Percentiles rank a stretch among this genome's conserved stretches.
Conservation (phyloP, 2,888 invertebrate species). For the Chymomyza fuscimana region DNA sequence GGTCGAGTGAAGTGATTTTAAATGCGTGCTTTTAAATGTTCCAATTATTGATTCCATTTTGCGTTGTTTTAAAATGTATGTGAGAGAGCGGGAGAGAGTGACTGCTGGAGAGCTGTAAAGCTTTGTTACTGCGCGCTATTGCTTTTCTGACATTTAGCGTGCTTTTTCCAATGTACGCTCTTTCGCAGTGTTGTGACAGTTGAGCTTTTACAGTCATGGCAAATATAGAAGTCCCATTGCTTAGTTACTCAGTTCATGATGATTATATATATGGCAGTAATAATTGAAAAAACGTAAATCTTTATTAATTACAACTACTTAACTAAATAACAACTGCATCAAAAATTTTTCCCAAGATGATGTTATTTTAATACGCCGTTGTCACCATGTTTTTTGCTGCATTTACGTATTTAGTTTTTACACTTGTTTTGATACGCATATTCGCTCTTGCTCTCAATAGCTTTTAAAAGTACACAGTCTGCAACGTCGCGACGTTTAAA, state of each 20-base stretch:
- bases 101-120: no score
- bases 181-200: slow-evolving; percentile 21
- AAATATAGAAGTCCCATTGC: slow-evolving; percentile 4
- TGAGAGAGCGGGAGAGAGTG: background rate
- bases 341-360: no score
- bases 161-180: slow-evolving; percentile 16
- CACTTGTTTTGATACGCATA: slow-evolving; percentile 34
- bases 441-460: slow-evolving; percentile 21
- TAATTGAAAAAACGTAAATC: no score
- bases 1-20: background rate
- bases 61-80: slow-evolving; percentile 2
- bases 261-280: no score
- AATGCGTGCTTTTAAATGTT: background rate
- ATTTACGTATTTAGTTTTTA: slow-evolving; percentile 3
- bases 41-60: background rate
- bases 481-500: slow-evolving; percentile 26
- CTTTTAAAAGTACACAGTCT: slow-evolving; percentile 13
- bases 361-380: background rate
- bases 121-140: background rate
- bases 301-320: no score
- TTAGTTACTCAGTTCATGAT: no score
- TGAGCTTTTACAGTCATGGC: slow-evolving; percentile 56
- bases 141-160: slow-evolving; percentile 36
- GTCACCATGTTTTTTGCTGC: background rate
- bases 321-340: no score